A percentile compares a stretch with the other conserved stretches of the same genome.
These are phyloP conservation scores for Prunella himalayana DNA, from an alignment of 2,113 vertebrate species.

Conservation along the genomic window DNA sequence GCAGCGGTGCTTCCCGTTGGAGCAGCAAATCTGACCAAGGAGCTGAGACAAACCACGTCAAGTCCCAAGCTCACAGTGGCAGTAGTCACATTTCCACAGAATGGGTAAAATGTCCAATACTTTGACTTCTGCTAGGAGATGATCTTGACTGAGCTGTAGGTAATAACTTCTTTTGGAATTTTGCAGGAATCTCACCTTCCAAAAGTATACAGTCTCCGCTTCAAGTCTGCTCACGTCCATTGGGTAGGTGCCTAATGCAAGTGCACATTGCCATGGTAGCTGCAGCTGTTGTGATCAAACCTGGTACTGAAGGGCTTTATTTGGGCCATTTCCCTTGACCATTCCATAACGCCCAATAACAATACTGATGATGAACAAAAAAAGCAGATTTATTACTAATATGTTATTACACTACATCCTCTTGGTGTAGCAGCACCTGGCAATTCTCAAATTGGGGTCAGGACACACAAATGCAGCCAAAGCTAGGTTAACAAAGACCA, in stretches of 20 bases:
- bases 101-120: neutral
- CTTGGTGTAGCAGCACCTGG: neutral
- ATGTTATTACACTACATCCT: neutral
- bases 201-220: slow-evolving; percentile 25
- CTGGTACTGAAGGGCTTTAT: neutral
- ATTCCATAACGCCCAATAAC: neutral
- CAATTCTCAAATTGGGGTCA: neutral
- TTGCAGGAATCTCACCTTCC: slow-evolving; percentile 26
- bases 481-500: neutral
- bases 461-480: neutral
- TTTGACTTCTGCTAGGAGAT: neutral
- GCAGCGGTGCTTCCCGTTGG: neutral
- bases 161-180: neutral
- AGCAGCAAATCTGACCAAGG: neutral
- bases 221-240: neutral
- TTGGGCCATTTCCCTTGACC: neutral
- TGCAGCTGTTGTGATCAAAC: neutral
- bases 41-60: rapidly evolving
- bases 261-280: neutral
- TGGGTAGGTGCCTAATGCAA: slow-evolving; percentile 6
- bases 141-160: neutral
- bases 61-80: neutral
- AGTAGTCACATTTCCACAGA: neutral
- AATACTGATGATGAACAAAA: neutral
- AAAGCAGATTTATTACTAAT: neutral